A percentile compares a stretch with the other conserved stretches of the same genome.
These are phyloP conservation scores for Muscicapa adusta DNA, from an alignment of 2,113 vertebrate species.

Conservation along the genomic window DNA sequence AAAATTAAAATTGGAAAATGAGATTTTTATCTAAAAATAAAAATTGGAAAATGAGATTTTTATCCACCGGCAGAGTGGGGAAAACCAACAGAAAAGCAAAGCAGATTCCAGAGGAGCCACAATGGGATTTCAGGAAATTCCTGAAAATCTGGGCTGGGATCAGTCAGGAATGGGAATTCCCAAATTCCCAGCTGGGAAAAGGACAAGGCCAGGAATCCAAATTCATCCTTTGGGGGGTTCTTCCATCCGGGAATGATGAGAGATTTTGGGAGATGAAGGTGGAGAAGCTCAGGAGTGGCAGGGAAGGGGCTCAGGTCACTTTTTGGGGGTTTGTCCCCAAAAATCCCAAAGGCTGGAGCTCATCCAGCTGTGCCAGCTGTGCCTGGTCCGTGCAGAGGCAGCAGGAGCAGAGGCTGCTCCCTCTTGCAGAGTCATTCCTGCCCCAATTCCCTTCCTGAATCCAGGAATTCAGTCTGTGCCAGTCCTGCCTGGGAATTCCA, in stretches of 20 bases:
- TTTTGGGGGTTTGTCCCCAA: not conserved
- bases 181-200: not conserved
- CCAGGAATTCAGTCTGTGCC: conserved; percentile 50
- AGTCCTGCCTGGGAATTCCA: conserved; percentile 51
- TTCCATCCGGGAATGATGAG: conserved; percentile 7
- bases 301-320: not conserved
- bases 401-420: not conserved
- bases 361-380: not conserved
- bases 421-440: conserved; percentile 25
- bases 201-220: not conserved
- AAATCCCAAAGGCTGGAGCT: not conserved
- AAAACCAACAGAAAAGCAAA: not conserved
- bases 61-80: not conserved
- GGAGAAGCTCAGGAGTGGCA: not conserved
- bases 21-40: not conserved
- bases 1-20: not conserved
- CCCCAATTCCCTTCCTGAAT: conserved; percentile 49
- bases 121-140: not conserved
- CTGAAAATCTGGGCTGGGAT: not conserved
- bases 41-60: not conserved
- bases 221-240: not conserved
- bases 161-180: not conserved
- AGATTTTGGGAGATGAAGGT: not conserved
- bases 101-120: not conserved
- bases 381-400: not conserved